Conservation (phyloP, 2,797 vertebrate genomes). For the Xenops minutus region DNA sequence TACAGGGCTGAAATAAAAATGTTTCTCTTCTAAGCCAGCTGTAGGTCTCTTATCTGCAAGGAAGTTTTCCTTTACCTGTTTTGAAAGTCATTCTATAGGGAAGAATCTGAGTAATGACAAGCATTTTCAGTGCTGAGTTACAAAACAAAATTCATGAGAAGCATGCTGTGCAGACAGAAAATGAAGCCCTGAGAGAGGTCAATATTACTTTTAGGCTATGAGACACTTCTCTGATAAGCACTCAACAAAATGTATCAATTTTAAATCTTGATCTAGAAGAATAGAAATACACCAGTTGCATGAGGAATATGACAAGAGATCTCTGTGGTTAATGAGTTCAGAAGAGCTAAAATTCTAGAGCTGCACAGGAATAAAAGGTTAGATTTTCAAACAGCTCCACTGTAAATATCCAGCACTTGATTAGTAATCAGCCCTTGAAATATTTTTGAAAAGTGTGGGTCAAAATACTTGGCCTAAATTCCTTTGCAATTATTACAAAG, state of each 20-base stretch:
- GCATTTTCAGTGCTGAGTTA: not conserved
- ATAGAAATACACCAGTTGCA: not conserved
- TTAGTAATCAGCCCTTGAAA: not conserved
- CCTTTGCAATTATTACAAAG: not conserved
- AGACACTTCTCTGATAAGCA: not conserved
- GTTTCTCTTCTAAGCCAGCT: not conserved
- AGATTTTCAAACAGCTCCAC: not conserved
- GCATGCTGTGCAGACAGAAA: not conserved
- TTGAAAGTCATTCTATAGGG: not conserved
- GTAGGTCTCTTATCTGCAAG: not conserved
- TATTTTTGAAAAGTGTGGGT: not conserved
- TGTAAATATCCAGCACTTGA: not conserved
- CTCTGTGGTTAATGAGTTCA: not conserved
- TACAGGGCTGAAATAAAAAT: not conserved
- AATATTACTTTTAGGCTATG: not conserved
- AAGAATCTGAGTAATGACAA: not conserved
- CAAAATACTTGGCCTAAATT: not conserved
- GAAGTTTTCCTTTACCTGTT: not conserved
- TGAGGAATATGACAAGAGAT: not conserved
- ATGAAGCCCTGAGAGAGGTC: not conserved
- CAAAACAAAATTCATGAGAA: not conserved
- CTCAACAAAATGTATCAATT: not conserved
- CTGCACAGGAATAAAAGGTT: not conserved
- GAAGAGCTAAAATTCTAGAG: not conserved
- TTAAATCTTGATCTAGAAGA: not conserved